These are phyloP conservation scores for Drosophila silvestris DNA, from an alignment of 2,888 invertebrate genomes.

Conservation along the genomic window DNA sequence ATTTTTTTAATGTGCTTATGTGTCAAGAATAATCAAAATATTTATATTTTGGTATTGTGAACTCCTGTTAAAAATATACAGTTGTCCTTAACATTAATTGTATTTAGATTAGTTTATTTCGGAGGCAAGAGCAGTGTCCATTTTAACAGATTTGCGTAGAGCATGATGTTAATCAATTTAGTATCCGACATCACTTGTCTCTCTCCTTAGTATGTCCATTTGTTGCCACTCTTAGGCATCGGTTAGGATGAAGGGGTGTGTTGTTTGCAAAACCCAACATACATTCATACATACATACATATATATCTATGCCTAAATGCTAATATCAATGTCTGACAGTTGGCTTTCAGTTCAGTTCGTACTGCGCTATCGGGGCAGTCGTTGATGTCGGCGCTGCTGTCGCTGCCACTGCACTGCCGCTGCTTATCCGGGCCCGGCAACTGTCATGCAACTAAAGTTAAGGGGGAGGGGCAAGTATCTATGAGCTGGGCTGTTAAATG, in stretches of 20 bases:
- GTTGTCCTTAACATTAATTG: background rate
- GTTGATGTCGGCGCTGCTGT: conserved; percentile 21
- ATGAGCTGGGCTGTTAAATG: conserved; percentile 64
- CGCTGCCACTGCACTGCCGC: conserved; percentile 14
- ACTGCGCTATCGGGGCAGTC: conserved; percentile 20
- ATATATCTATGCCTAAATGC: conserved; percentile 73
- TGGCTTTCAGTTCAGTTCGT: conserved; percentile 68
- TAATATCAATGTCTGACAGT: conserved; percentile 78
- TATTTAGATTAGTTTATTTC: background rate
- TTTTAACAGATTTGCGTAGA: conserved; percentile 6
- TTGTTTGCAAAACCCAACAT: background rate
- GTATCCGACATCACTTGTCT: conserved; percentile 2
- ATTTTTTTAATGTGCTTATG: background rate
- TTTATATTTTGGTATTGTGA: background rate
- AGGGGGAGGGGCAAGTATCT: conserved; percentile 61
- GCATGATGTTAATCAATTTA: conserved; percentile 25
- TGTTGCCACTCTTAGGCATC: conserved; percentile 15
- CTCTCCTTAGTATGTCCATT: conserved; percentile 8
- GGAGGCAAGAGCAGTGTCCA: conserved; percentile 5
- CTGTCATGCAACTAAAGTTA: conserved; percentile 76
- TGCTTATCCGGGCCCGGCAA: conserved; percentile 73
- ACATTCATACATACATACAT: background rate
- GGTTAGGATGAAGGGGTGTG: background rate
- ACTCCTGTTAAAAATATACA: background rate
- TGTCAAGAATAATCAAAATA: background rate